phyloP scores from a whole-genome alignment of 2,888 invertebrate species.

The Cheilosia variabilis region DNA sequence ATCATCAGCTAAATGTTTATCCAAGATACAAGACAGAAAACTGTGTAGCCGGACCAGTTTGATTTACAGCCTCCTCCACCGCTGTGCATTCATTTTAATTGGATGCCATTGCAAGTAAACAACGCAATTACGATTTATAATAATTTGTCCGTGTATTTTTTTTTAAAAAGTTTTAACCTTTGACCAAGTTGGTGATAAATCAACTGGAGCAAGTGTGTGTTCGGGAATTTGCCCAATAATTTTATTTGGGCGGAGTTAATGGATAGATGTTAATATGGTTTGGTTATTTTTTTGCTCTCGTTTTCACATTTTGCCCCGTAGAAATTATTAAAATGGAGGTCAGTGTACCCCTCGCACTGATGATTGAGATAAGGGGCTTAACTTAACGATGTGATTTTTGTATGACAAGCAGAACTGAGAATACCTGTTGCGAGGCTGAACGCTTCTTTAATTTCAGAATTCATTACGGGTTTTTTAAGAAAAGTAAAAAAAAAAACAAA shows the following conservation, averaged over 20 bases:
- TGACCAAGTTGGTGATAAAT: constrained; percentile 3
- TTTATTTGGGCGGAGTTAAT: neutral
- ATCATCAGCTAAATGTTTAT: constrained; percentile 38
- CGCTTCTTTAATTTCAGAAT: neutral
- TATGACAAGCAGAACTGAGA: neutral
- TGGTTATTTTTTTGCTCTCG: constrained; percentile 3
- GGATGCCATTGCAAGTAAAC: constrained; percentile 35
- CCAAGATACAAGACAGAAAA: constrained; percentile 29
- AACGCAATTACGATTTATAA: constrained; percentile 25
- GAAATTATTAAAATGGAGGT: constrained; percentile 18
- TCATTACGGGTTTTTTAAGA: neutral
- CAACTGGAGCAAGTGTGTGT: neutral
- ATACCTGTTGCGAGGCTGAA: constrained; percentile 6
- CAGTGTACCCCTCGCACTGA: constrained; percentile 34
- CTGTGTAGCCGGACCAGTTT: constrained; percentile 17
- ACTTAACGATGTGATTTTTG: neutral
- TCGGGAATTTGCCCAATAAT: constrained; percentile 7
- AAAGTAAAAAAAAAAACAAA: neutral
- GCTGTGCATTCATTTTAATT: constrained; percentile 21
- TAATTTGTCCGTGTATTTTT: neutral
- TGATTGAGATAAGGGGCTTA: constrained; percentile 21
- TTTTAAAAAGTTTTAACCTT: constrained; percentile 2
- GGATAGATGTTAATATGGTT: neutral
- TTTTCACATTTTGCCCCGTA: neutral
- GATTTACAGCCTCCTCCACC: constrained; percentile 14